These are phyloP conservation scores for Daktulosphaira vitifoliae DNA, from an alignment of 1,140 invertebrate genomes.

Conservation along the genomic window DNA sequence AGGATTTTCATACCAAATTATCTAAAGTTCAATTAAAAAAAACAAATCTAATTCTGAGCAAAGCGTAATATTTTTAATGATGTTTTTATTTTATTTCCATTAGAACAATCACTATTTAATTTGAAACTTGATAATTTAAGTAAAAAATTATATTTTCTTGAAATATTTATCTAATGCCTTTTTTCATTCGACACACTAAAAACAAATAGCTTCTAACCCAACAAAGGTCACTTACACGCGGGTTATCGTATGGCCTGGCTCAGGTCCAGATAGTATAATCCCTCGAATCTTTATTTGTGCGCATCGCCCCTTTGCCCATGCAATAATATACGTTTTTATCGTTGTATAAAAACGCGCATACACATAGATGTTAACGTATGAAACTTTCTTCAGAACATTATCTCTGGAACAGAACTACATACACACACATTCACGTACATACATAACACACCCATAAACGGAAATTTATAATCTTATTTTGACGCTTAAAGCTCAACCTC, in stretches of 20 bases:
- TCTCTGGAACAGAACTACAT: conserved; percentile 13
- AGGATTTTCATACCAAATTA: too few relatives aligned
- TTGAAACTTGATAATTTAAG: too few relatives aligned
- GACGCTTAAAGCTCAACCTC: conserved; percentile 9
- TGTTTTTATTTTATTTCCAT: too few relatives aligned
- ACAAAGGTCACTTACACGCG: neutral
- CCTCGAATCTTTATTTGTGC: neutral
- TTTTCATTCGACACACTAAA: conserved; percentile 7
- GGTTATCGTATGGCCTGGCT: conserved; percentile 5
- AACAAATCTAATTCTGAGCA: too few relatives aligned
- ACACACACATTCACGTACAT: neutral
- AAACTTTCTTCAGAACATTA: conserved; percentile 18
- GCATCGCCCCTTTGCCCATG: neutral
- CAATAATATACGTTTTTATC: conserved; percentile 15
- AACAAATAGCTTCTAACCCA: neutral
- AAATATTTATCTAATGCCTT: too few relatives aligned
- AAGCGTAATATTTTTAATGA: too few relatives aligned
- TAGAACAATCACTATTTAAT: too few relatives aligned
- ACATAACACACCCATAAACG: conserved; percentile 22
- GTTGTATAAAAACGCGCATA: neutral
- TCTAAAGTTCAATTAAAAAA: too few relatives aligned
- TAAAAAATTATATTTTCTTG: too few relatives aligned
- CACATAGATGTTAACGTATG: conserved; percentile 4
- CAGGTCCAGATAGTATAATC: conserved; percentile 16
- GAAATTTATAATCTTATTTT: conserved; percentile 28